phyloP scores from a whole-genome alignment of 2,113 vertebrate genomes.

The Barbus barbus region DNA sequence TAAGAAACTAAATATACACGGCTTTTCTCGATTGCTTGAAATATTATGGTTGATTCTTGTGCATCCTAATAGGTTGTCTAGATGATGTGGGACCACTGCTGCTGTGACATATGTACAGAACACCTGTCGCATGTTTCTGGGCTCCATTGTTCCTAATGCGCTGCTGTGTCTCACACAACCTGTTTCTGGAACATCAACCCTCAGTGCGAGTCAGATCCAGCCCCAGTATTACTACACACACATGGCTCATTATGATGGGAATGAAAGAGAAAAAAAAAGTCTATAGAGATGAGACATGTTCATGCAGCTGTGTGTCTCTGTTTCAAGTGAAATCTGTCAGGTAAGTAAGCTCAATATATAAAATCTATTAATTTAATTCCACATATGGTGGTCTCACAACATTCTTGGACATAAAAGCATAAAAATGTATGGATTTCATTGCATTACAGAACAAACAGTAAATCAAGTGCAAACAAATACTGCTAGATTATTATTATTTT shows the following conservation, averaged over 20 bases:
- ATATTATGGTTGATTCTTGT: conserved; percentile 50
- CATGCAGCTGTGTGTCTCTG: not conserved
- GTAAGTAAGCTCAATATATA: not conserved
- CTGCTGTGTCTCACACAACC: conserved; percentile 62
- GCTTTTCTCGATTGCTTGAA: not conserved
- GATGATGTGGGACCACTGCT: conserved; percentile 69
- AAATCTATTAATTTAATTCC: not conserved
- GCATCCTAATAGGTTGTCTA: conserved; percentile 61
- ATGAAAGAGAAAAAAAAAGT: not conserved
- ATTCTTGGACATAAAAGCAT: not conserved
- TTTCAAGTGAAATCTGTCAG: not conserved
- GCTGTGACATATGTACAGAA: conserved; percentile 66
- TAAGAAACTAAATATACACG: not conserved
- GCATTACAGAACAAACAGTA: too few species aligned
- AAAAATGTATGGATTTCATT: not conserved
- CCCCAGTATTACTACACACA: not conserved
- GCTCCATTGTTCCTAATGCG: not conserved
- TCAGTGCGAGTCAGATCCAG: conserved; percentile 24
- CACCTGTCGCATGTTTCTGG: conserved; percentile 72
- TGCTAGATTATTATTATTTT: not conserved
- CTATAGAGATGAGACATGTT: not conserved
- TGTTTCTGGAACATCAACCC: conserved; percentile 71
- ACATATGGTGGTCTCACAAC: not conserved
- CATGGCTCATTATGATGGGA: not conserved
- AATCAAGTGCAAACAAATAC: not conserved